Base-by-base conservation (phyloP, 2,797 vertebrate species). In the Trachurus trachurus region DNA sequence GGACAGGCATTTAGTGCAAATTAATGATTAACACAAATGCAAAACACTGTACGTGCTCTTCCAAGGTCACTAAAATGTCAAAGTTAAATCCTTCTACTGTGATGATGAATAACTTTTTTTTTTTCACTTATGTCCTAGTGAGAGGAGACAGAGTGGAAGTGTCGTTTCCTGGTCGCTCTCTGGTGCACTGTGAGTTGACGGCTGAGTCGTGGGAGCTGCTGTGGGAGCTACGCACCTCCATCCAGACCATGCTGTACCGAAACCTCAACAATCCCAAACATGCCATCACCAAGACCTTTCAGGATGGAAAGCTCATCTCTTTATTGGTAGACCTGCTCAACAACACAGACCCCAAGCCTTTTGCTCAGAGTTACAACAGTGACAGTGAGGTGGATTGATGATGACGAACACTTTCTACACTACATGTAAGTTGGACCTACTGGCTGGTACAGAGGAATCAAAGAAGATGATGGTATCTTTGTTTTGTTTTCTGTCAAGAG, bases 311-410 rank as follows among this genome's bases (percentile, higher is more conserved):
- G 74, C 97, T 99, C 72, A 91, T 98, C 19, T 94, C 94, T 16
- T 92, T 99, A 85, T 89, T 99, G 13, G 96, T 96, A 12, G 94
- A 97, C 72, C 95, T 99, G 75, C 95, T 99, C 65, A 97, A 97
- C 59, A 93, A 86, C 9, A 90, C 91, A 0, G 72, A 92, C 47
- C 68, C 80, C 0, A 92, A 75, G 31, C 74, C 89, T 5, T 69
- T 57, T 2, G 6, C 31, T 62, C 65, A 76, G 9, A 47, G 19
- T 13, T 7, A 67, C 9, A 44, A 68, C 67, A 86, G 79, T 3
- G 88, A 89, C 63, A 80, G 84, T 42, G 91, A 94, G 34, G 71
- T 91, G 47, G 95, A 96, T 22, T 95, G 76, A 95, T 9, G 13
- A 22, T 3, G 3, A 4, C 0, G 0, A 63, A 17, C 5, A 4